These are phyloP conservation scores for Diorhabda sublineata DNA, from an alignment of 1,140 invertebrate genomes.

Conservation along the genomic window DNA sequence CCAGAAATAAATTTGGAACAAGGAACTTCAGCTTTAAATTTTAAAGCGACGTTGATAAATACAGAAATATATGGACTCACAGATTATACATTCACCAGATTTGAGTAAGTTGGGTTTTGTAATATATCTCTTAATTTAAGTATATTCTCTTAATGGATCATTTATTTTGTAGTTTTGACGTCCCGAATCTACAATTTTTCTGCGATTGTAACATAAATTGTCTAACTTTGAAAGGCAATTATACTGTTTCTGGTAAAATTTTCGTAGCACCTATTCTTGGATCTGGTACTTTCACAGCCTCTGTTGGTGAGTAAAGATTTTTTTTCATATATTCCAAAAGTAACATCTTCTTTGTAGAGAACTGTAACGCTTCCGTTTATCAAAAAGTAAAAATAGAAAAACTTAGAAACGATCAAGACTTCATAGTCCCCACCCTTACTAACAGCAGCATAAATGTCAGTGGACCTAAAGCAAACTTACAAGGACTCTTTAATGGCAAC, in stretches of 20 bases:
- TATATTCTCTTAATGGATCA: not conserved
- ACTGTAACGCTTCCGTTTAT: conserved; percentile 21
- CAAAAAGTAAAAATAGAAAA: conserved; percentile 26
- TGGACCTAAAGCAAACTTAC: conserved; percentile 27
- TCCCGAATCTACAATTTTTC: conserved; percentile 28
- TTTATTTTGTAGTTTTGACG: conserved; percentile 27
- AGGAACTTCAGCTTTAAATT: conserved; percentile 57
- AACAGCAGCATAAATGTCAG: conserved; percentile 31
- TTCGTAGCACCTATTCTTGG: conserved; percentile 36
- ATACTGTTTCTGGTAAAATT: conserved; percentile 31
- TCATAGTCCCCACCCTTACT: conserved; percentile 24
- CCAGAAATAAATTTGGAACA: conserved; percentile 59
- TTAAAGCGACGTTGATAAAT: conserved; percentile 63
- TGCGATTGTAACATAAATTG: conserved; percentile 22
- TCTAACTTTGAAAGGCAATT: conserved; percentile 29
- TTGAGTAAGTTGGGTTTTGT: conserved; percentile 30
- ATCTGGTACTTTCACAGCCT: conserved; percentile 31
- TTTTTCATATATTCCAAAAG: not conserved
- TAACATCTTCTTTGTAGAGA: conserved; percentile 19
- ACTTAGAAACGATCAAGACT: conserved; percentile 22
- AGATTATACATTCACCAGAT: conserved; percentile 33
- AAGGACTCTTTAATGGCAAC: conserved; percentile 33
- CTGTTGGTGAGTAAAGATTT: conserved; percentile 23
- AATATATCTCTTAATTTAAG: not conserved
- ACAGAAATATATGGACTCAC: conserved; percentile 57